These are phyloP conservation scores for Probosciger aterrimus DNA, from an alignment of 2,113 vertebrate species.

Conservation along the genomic window DNA sequence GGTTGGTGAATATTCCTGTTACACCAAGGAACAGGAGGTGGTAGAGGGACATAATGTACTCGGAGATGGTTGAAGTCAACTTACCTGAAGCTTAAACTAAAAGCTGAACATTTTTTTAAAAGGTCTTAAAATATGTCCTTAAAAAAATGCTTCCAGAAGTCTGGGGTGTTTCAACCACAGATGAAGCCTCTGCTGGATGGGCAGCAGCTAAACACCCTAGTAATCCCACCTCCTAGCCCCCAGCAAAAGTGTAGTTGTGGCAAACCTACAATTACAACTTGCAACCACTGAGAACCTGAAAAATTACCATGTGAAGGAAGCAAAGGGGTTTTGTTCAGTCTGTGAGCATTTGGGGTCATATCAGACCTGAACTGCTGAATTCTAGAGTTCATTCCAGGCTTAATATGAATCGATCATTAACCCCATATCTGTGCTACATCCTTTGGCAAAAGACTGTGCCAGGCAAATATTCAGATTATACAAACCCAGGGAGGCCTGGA, in stretches of 20 bases:
- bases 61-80: not conserved
- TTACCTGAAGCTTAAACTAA: not conserved
- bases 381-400: not conserved
- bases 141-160: not conserved
- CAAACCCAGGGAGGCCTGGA: not conserved
- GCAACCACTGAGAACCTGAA: not conserved
- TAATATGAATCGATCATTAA: not conserved
- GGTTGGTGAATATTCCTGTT: not conserved
- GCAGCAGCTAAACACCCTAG: not conserved
- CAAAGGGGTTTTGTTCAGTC: not conserved
- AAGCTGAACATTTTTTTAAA: not conserved
- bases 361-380: not conserved
- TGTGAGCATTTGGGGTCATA: not conserved
- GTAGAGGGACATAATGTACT: not conserved
- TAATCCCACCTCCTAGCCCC: not conserved
- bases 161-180: not conserved
- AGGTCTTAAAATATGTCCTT: not conserved
- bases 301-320: not conserved
- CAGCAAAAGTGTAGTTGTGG: not conserved
- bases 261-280: not conserved
- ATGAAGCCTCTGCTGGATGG: not conserved
- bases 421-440: not conserved
- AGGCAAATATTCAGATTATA: not conserved
- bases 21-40: not conserved
- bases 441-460: not conserved